phyloP scores from a whole-genome alignment of 2,113 vertebrate genomes.

The Cygnus buccinator region DNA sequence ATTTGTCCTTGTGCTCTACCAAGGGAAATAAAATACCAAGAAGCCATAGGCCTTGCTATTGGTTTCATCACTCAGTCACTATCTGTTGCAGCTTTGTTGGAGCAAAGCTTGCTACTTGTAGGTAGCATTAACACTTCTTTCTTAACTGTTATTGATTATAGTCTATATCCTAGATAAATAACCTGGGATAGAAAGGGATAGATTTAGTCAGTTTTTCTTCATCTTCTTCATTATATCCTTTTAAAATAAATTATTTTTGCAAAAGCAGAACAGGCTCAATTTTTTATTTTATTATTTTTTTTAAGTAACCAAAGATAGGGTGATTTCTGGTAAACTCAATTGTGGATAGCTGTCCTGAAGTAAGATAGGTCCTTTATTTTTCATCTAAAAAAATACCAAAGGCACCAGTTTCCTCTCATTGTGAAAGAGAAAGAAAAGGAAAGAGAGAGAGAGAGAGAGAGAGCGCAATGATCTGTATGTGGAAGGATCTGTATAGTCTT shows the following conservation, averaged over 20 bases:
- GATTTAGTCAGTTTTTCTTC: neutral
- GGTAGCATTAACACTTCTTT: neutral
- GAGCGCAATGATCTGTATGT: neutral
- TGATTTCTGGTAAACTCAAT: neutral
- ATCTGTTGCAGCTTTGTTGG: neutral
- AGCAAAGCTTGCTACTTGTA: neutral
- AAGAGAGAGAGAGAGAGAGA: fast-evolving
- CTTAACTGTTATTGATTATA: neutral
- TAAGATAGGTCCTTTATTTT: neutral
- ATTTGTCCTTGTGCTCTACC: neutral
- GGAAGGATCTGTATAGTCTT: neutral
- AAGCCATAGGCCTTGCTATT: neutral
- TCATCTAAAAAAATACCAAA: neutral
- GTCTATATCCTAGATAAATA: neutral
- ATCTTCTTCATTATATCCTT: neutral
- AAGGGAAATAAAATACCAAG: neutral
- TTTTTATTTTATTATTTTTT: no score
- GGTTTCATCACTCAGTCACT: neutral
- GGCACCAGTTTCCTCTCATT: fast-evolving
- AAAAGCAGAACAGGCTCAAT: neutral
- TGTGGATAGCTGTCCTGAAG: neutral
- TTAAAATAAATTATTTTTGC: neutral
- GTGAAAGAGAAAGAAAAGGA: neutral
- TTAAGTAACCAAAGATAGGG: neutral
- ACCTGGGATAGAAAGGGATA: neutral